phyloP scores from a whole-genome alignment of 2,797 vertebrate species.

The Anolis apletophallus region DNA sequence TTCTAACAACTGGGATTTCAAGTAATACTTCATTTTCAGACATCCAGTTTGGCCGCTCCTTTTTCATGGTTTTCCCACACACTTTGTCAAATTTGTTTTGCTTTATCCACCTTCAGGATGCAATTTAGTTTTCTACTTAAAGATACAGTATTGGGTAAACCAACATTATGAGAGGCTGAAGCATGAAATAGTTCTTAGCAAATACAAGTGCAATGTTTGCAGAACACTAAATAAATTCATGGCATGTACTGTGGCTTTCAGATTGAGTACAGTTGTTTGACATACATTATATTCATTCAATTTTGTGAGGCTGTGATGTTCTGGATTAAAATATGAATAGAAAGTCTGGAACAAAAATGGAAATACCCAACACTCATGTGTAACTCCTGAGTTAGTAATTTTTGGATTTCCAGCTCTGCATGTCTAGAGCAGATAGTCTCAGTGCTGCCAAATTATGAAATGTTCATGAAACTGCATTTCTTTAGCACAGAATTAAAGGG shows the following conservation, averaged over 20 bases:
- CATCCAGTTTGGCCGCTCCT: background rate
- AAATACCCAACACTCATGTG: background rate
- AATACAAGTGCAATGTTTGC: background rate
- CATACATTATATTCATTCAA: background rate
- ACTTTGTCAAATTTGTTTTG: constrained; percentile 15
- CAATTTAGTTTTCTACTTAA: background rate
- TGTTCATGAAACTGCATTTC: background rate
- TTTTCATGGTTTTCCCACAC: background rate
- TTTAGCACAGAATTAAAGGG: background rate
- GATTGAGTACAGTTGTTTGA: background rate
- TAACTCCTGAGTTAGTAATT: background rate
- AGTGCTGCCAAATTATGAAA: background rate
- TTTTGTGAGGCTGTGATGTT: background rate
- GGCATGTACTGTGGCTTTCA: background rate
- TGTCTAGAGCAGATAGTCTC: background rate
- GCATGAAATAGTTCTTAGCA: background rate
- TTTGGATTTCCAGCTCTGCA: background rate
- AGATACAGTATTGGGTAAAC: background rate
- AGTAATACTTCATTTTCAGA: constrained; percentile 11
- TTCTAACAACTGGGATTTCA: constrained; percentile 16
- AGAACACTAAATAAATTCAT: background rate
- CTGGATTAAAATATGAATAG: background rate
- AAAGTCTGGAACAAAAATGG: background rate
- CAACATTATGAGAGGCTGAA: background rate
- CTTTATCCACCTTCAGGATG: background rate